phyloP scores from a whole-genome alignment of 2,797 vertebrate species.

The Megaceryle alcyon region DNA sequence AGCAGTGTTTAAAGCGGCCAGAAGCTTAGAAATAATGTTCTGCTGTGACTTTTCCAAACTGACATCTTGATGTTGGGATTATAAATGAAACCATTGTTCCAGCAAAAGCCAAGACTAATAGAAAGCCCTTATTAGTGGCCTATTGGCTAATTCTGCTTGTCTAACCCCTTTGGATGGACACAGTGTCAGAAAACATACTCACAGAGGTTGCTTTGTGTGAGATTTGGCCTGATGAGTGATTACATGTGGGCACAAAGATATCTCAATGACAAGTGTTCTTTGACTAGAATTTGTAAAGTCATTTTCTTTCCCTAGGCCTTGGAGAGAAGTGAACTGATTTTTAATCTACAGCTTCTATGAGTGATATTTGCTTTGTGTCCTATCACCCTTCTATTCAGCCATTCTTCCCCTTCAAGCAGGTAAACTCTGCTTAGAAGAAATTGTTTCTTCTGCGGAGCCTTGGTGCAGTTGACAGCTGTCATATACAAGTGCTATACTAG shows the following conservation, averaged over 20 bases:
- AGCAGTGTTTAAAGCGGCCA: conserved; percentile 33
- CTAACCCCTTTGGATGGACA: conserved; percentile 71
- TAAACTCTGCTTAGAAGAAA: conserved; percentile 61
- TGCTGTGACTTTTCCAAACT: conserved; percentile 67
- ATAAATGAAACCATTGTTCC: conserved; percentile 73
- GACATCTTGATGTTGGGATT: conserved; percentile 46
- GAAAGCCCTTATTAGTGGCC: conserved; percentile 62
- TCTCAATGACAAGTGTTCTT: conserved; percentile 67
- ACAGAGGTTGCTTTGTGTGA: conserved; percentile 74
- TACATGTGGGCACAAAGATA: conserved; percentile 53
- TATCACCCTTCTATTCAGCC: conserved; percentile 11
- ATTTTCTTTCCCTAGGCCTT: conserved; percentile 52
- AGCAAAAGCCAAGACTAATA: conserved; percentile 62
- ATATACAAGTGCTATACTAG: background rate
- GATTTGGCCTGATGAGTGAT: conserved; percentile 63
- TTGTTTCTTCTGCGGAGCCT: conserved; percentile 42
- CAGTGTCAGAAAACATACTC: conserved; percentile 61
- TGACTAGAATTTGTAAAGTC: conserved; percentile 69
- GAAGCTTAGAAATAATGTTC: conserved; percentile 63
- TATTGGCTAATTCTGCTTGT: conserved; percentile 68
- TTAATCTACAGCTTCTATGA: conserved; percentile 49
- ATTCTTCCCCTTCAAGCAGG: conserved; percentile 35
- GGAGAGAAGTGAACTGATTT: conserved; percentile 41
- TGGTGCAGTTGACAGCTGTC: conserved; percentile 32
- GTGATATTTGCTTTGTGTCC: conserved; percentile 47